Base-by-base conservation (phyloP, 2,888 invertebrate genomes). In the Pandemis corylana region DNA sequence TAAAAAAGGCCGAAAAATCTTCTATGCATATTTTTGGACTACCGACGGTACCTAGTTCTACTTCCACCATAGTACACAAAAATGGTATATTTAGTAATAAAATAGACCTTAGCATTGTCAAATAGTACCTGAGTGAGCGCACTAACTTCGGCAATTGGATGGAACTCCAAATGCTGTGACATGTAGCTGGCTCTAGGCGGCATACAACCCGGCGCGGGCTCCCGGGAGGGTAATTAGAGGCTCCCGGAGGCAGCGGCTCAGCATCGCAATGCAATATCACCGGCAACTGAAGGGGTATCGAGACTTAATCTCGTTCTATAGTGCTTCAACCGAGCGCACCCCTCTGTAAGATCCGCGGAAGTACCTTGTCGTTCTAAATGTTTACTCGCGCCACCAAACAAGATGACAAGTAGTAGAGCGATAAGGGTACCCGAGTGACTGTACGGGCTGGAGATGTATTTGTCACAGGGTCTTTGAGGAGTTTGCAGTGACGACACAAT, bases 221-320 rank as follows among this genome's bases (percentile, higher is more conserved):
- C 72, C 62, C 68, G 46, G 20, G 63, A 63, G 72, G 68, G 56
- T 73, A 63, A 73, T 73, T 73, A 73, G 63, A 56, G 63, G 72
- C 65, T 72, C 41, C 62, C 41, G 51, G 53, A 53, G 53, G 68
- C 51, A 68, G 68, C 51, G 64, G 68, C 72, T 64, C 63, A 72
- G 46, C 68, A 63, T 44, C 59, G 62, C 64, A 64, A 53, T 56
- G 63, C 72, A 68, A 68, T 68, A 72, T 49, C 63, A 7, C 53
- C 53, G 64, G 63, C 46, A 28, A n/a, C n/a, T 63, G 56, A 72
- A 72, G 68, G 72, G 72, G 68, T 68, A 68, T 62, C 63, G 68
- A 46, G 53, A 56, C 46, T 63, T 72, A 73, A 73, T 73, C 72
- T 68, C 53, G 68, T 36, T 56, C 20, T 49, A 44, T 68, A 56